phyloP scores from a whole-genome alignment of 2,113 vertebrate genomes.

The Carassius carassius region DNA sequence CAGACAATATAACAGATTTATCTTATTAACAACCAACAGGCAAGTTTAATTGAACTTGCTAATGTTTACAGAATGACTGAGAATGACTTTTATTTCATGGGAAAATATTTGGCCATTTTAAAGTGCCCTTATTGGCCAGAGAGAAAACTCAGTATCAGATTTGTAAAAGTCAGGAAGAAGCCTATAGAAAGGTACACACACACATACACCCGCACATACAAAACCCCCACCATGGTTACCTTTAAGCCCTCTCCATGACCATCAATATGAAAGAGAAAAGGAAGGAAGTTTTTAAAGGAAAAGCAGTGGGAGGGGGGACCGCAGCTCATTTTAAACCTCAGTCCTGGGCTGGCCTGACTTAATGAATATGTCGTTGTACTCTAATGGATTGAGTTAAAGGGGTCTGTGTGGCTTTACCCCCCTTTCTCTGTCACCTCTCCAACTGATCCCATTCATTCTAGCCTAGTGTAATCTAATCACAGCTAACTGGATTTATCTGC shows the following conservation, averaged over 20 bases:
- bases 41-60: background rate
- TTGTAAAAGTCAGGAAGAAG: background rate
- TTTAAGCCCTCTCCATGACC: constrained; percentile 55
- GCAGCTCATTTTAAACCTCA: constrained; percentile 34
- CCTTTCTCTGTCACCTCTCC: constrained; percentile 45
- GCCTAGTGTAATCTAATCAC: constrained; percentile 58
- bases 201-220: background rate
- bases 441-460: constrained; percentile 56
- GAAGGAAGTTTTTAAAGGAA: constrained; percentile 72
- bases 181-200: background rate
- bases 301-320: constrained; percentile 37
- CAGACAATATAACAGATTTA: background rate
- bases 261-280: constrained; percentile 69
- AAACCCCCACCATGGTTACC: constrained; percentile 30
- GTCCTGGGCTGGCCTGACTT: constrained; percentile 44
- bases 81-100: background rate
- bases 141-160: background rate
- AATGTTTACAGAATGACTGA: background rate
- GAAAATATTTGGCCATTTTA: background rate
- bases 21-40: background rate
- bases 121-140: background rate
- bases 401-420: constrained; percentile 31
- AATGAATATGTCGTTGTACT: constrained; percentile 55
- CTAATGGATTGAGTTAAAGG: constrained; percentile 52
- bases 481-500: constrained; percentile 58